Base-by-base conservation (phyloP, 1,140 invertebrate species). In the Caerostris extrusa region DNA sequence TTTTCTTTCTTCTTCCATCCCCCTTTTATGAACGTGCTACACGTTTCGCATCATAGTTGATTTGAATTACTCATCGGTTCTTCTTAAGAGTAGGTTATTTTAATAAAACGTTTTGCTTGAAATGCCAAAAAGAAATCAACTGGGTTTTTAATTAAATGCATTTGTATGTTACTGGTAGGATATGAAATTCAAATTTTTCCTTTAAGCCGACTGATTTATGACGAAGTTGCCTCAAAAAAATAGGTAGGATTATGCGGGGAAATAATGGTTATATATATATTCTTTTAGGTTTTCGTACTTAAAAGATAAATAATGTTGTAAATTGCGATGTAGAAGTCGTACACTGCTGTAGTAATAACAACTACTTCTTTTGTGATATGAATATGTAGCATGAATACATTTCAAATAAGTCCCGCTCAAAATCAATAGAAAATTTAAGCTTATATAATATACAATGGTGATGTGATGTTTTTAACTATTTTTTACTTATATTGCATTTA, bases 131-230 rank as follows among this genome's bases (percentile, higher is more conserved):
- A 50, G 71, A 77, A 34, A 53, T 53, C 34, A 53, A 77, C 71
- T 77, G 71, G 71, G 17, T 64, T 64, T n/a, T 57, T 88, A 61
- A 88, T 88, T 88, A 88, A 64, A 64, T 17, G n/a, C 86, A 88
- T 88, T 88, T 88, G 50, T 88, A 88, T 88, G 86, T 57, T 19
- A 64, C 58, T 67, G 12, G 4, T 60, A 17, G 34, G 86, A 88
- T 88, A 7, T 64, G 57, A 64, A 64, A 88, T 88, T 61, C 82
- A 57, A 83, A 83, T 83, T n/a, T 14, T 58, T n/a, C 56, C n/a
- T n/a, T 34, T 58, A 83, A 83, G 82, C 6, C 56, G 7, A 57
- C 55, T 58, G 82, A 58, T 58, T 83, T n/a, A 77, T 53, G 71
- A 14, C 12, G 7, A 3, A 12, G 50, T 5, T 19, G 12, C 61